These are phyloP conservation scores for Pseudochaenichthys georgianus DNA, from an alignment of 2,797 vertebrate genomes.

Conservation along the genomic window DNA sequence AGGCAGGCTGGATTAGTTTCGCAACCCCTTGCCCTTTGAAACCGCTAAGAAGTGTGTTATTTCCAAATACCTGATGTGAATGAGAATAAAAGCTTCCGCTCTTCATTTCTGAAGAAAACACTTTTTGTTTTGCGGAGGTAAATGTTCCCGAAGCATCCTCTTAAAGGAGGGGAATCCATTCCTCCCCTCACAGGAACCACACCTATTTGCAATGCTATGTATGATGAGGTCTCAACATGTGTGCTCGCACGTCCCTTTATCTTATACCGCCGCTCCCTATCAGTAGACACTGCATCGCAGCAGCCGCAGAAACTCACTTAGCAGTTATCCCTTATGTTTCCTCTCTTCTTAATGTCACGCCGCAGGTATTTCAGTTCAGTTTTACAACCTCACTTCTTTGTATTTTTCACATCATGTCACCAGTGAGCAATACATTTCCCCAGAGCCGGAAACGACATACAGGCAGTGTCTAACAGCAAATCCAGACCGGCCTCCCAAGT, in stretches of 20 bases:
- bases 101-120: slow-evolving; percentile 16
- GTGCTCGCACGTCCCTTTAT: slow-evolving; percentile 50
- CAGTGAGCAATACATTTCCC: slow-evolving; percentile 73
- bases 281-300: not conserved
- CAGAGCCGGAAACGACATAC: slow-evolving; percentile 79
- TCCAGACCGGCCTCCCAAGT: slow-evolving; percentile 78
- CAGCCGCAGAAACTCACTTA: slow-evolving; percentile 32
- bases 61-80: slow-evolving; percentile 23
- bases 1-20: slow-evolving; percentile 32
- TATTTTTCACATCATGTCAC: slow-evolving; percentile 72
- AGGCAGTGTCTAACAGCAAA: slow-evolving; percentile 80
- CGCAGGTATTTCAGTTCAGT: slow-evolving; percentile 37
- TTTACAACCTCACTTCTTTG: slow-evolving; percentile 64
- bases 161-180: slow-evolving; percentile 22
- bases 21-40: slow-evolving; percentile 11
- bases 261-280: slow-evolving; percentile 27
- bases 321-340: slow-evolving; percentile 10
- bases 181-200: slow-evolving; percentile 56
- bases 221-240: slow-evolving; percentile 39
- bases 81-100: slow-evolving; percentile 20
- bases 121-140: not conserved
- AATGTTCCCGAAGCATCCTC: slow-evolving; percentile 22
- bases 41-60: slow-evolving; percentile 12
- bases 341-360: slow-evolving; percentile 35
- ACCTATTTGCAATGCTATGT: slow-evolving; percentile 61